These are phyloP conservation scores for Abrostola tripartita DNA, from an alignment of 2,888 invertebrate genomes.

Conservation along the genomic window DNA sequence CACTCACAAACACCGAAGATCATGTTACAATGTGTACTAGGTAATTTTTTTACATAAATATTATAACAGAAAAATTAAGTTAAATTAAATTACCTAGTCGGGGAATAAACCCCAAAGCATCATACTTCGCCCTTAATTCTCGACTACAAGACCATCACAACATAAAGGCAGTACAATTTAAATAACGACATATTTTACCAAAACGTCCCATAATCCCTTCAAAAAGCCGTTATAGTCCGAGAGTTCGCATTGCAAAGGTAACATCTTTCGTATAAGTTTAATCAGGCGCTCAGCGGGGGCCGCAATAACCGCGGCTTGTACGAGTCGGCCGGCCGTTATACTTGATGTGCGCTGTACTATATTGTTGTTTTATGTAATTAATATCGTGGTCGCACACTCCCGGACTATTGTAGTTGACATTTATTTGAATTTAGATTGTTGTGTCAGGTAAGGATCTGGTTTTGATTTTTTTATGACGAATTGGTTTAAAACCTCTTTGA, in stretches of 20 bases:
- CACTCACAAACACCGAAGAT: no score
- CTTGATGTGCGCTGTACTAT: conserved; percentile 43
- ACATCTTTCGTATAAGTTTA: conserved; percentile 31
- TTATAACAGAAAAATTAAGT: no score
- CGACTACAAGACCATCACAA: no score
- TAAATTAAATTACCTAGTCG: no score
- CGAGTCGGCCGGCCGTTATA: conserved; percentile 16
- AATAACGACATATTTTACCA: conserved; percentile 35
- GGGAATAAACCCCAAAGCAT: no score
- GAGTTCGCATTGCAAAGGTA: conserved; percentile 38
- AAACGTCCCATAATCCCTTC: conserved; percentile 42
- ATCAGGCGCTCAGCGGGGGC: conserved; percentile 41
- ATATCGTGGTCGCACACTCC: conserved; percentile 21
- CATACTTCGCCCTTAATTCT: no score
- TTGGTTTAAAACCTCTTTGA: no score
- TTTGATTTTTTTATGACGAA: neutral
- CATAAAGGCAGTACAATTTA: neutral
- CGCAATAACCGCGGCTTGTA: conserved; percentile 44
- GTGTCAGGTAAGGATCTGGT: neutral
- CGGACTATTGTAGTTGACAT: conserved; percentile 13
- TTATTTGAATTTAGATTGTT: neutral
- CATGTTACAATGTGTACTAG: no score
- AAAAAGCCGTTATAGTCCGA: conserved; percentile 37
- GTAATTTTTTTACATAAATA: no score
- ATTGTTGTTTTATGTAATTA: conserved; percentile 37